Evolutionary conservation across 2,797 vertebrate species (phyloP).

Genomic region (Gambelia wislizenii): DNA sequence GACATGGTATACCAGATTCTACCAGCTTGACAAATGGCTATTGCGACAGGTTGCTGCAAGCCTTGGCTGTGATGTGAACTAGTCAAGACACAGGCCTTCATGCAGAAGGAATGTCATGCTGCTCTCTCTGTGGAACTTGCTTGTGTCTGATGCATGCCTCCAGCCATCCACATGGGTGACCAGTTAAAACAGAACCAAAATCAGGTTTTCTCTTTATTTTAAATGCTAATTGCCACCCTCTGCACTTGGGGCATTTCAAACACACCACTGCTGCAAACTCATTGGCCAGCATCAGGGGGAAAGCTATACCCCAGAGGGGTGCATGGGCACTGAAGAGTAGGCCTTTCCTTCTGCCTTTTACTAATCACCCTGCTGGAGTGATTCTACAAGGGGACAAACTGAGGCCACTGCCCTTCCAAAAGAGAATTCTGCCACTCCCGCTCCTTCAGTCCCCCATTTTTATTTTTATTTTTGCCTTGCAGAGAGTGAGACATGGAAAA

Average conservation of each 20-base stretch:
- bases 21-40: background rate
- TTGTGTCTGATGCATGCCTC: background rate
- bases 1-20: background rate
- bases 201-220: background rate
- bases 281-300: background rate
- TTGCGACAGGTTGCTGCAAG: background rate
- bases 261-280: background rate
- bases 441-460: background rate
- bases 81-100: background rate
- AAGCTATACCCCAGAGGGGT: too few relatives aligned
- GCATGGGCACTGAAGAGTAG: too few relatives aligned
- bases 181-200: background rate
- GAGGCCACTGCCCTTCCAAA: too few relatives aligned
- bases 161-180: background rate
- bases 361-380: too few relatives aligned
- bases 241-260: background rate
- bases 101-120: background rate
- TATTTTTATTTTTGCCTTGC: too few relatives aligned
- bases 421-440: too few relatives aligned
- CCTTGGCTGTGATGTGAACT: background rate
- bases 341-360: too few relatives aligned
- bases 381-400: too few relatives aligned
- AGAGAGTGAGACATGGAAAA: too few relatives aligned
- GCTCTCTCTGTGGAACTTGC: background rate
- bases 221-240: too few relatives aligned